phyloP scores from a whole-genome alignment of 2,888 invertebrate genomes.

The Amphipoea lucens region DNA sequence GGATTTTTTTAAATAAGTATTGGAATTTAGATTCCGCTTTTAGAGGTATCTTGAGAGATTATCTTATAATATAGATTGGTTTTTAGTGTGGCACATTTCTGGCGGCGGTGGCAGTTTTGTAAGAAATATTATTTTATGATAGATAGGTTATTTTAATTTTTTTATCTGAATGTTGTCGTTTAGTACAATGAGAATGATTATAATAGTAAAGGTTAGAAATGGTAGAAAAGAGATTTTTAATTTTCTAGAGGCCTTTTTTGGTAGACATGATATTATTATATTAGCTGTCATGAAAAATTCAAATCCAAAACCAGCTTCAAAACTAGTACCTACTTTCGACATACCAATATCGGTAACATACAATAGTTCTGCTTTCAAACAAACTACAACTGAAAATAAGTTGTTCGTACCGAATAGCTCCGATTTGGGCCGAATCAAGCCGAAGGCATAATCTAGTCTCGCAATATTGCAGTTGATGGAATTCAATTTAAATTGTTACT shows the following conservation, averaged over 20 bases:
- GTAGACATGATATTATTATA: background rate
- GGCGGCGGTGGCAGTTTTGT: background rate
- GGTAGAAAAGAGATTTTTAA: background rate
- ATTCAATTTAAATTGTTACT: constrained; percentile 62
- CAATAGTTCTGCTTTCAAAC: constrained; percentile 33
- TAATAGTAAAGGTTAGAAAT: background rate
- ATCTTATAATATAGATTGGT: constrained; percentile 17
- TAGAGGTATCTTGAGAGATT: constrained; percentile 15
- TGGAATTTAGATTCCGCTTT: constrained; percentile 3
- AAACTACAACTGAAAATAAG: constrained; percentile 38
- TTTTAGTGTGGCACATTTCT: background rate
- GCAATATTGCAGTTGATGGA: constrained; percentile 63
- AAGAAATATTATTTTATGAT: background rate
- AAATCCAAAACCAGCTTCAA: background rate
- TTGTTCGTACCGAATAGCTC: constrained; percentile 32
- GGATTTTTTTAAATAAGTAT: constrained; percentile 5
- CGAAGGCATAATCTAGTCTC: constrained; percentile 56
- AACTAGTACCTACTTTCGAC: background rate
- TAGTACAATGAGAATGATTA: background rate
- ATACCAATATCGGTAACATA: background rate
- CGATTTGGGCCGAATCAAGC: constrained; percentile 40
- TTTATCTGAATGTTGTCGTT: background rate
- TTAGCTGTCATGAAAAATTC: no score
- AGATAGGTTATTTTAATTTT: background rate
- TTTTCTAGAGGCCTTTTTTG: background rate